Base-by-base conservation (phyloP, 2,888 invertebrate genomes). In the Uloborus plumipes region DNA sequence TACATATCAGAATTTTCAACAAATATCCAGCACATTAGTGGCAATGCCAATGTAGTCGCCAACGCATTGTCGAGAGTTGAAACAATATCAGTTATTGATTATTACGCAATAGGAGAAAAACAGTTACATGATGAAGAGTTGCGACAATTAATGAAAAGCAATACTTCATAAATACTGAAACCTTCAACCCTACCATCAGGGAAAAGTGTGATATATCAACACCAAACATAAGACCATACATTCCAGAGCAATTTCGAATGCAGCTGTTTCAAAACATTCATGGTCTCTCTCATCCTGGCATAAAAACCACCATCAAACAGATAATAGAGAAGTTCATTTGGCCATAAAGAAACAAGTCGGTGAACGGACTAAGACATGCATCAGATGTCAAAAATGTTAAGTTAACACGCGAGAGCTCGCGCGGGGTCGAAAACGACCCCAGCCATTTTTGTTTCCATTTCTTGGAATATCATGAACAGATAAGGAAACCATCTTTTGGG, bases 1-100 rank as follows among this genome's bases (percentile, higher is more conserved):
- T 83, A 71, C 55, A 67, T 18, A 47, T 31, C 47, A 11, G 87
- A 89, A 78, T 89, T 89, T 84, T 87, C 88, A 0, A 88, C 88
- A 0, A 87, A 88, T 71, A 88, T 89, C 9, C 78, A 84, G 6
- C 87, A 89, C 83, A 86, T 90, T 3, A 59, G 2, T 16, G 84
- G 84, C 2, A 66, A 59, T 50, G 65, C 69, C 15, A 84, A 84
- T 73, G 22, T 75, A 15, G 70, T 84, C 15, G 84, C 84, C 4
- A 70, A 84, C 58, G 53, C 84, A 15, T 59, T 84, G n/a, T 78
- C 84, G 0, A 49, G 67, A 47, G 65, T 53, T 70, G 76, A 84
- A 26, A 9, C 31, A 13, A 16, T 69, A 1, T 55, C 26, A 2
- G 26, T 26, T 31, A 69, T 69, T 7, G 55, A 69, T 26, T 69